A percentile compares a stretch with the other conserved stretches of the same genome.
These are phyloP conservation scores for Drosophila siamana DNA, from an alignment of 2,888 invertebrate species.

Conservation along the genomic window DNA sequence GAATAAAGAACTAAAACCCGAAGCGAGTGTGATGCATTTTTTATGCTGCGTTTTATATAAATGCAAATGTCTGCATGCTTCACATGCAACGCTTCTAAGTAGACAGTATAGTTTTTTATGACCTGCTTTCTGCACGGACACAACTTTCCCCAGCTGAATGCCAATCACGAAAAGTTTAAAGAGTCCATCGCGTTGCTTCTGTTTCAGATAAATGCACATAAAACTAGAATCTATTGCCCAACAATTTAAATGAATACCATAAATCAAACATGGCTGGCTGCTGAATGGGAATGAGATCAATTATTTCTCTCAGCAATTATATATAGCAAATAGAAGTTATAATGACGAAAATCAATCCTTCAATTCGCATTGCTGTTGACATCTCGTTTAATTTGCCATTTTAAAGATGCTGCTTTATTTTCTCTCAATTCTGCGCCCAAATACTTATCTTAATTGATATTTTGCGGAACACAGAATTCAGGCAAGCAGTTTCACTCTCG, in stretches of 20 bases:
- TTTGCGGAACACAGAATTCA: constrained; percentile 26
- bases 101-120: constrained; percentile 9
- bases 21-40: constrained; percentile 33
- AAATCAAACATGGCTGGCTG: not conserved
- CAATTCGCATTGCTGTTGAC: too few relatives aligned
- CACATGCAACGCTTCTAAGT: constrained; percentile 1
- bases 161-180: constrained; percentile 4
- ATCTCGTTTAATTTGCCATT: constrained; percentile 4
- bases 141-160: not conserved
- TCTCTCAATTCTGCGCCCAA: constrained; percentile 11
- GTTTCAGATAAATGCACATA: not conserved
- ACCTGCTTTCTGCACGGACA: not conserved
- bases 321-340: too few relatives aligned
- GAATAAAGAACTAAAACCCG: constrained; percentile 25
- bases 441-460: constrained; percentile 64
- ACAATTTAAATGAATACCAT: not conserved
- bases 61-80: constrained; percentile 15
- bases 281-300: not conserved
- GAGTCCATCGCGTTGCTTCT: not conserved
- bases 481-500: constrained; percentile 5
- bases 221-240: not conserved
- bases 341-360: too few relatives aligned
- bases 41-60: constrained; percentile 23
- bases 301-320: not conserved
- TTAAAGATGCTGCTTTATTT: not conserved